Conservation (phyloP, 2,797 vertebrate species). For the Syndactyla subalaris region DNA sequence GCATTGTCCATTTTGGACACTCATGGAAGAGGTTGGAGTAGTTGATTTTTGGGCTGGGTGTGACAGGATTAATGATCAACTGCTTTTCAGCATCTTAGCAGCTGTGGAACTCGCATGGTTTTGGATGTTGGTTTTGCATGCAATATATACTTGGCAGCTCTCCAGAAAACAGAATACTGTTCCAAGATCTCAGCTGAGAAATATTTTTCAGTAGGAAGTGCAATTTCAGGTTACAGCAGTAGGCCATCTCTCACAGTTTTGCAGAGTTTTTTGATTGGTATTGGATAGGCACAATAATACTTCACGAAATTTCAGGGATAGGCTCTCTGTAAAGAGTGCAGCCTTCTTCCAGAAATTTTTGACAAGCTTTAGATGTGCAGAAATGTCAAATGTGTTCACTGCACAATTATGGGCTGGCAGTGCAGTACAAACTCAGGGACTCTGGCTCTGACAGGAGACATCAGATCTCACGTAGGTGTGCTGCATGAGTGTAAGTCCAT, state of each 20-base stretch:
- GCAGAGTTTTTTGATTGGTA: neutral
- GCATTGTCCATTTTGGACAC: neutral
- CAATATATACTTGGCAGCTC: conserved; percentile 49
- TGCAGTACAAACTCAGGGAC: neutral
- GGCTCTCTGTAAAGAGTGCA: neutral
- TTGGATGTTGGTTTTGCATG: conserved; percentile 45
- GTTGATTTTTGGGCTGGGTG: conserved; percentile 57
- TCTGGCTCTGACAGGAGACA: neutral
- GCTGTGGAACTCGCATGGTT: conserved; percentile 11
- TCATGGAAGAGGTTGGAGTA: conserved; percentile 1
- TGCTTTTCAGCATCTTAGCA: conserved; percentile 60
- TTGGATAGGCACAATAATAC: neutral
- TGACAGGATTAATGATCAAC: conserved; percentile 62
- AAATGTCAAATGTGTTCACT: conserved; percentile 1
- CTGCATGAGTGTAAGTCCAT: neutral
- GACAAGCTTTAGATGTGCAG: neutral
- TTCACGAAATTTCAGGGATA: neutral
- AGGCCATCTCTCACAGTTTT: neutral
- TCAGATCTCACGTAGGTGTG: neutral
- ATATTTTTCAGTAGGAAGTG: conserved; percentile 56
- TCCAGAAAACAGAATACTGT: conserved; percentile 42
- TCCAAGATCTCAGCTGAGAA: conserved; percentile 61
- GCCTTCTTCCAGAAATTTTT: neutral
- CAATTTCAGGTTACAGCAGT: conserved; percentile 19
- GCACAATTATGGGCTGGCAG: neutral